Conservation (phyloP, 2,113 vertebrate genomes). For the Hemichromis elongatus region DNA sequence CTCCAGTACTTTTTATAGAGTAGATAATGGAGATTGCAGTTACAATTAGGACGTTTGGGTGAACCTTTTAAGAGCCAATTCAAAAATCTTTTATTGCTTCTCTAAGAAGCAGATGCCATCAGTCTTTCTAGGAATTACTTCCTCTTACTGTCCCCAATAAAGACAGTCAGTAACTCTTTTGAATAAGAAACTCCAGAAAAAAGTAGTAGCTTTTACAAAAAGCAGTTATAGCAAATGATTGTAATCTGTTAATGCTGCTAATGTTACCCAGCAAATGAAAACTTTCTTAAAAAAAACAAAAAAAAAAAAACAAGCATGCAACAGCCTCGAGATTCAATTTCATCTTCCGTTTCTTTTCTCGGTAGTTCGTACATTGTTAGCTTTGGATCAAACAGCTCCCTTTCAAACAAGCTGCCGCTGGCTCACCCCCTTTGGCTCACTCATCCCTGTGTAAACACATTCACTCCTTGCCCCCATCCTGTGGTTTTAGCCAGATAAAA, state of each 20-base stretch:
- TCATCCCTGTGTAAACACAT: not conserved
- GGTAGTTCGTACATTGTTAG: not conserved
- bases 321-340: conserved; percentile 12
- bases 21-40: not conserved
- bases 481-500: not conserved
- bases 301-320: not conserved
- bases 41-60: not conserved
- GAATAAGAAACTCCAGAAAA: not conserved
- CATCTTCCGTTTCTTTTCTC: not conserved
- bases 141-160: not conserved
- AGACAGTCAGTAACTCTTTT: not conserved
- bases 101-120: not conserved
- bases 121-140: not conserved
- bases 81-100: not conserved
- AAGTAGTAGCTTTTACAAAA: not conserved
- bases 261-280: not conserved
- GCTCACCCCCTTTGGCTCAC: not conserved
- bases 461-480: not conserved
- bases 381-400: not conserved
- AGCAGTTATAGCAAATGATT: not conserved
- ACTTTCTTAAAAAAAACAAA: not conserved
- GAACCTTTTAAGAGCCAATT: not conserved
- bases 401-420: not conserved
- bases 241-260: not conserved
- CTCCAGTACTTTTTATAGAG: not conserved